Evolutionary conservation across 2,113 vertebrate species (phyloP), one percentile per base, ranked within the genome.

Genomic region (Lepisosteus oculatus): DNA sequence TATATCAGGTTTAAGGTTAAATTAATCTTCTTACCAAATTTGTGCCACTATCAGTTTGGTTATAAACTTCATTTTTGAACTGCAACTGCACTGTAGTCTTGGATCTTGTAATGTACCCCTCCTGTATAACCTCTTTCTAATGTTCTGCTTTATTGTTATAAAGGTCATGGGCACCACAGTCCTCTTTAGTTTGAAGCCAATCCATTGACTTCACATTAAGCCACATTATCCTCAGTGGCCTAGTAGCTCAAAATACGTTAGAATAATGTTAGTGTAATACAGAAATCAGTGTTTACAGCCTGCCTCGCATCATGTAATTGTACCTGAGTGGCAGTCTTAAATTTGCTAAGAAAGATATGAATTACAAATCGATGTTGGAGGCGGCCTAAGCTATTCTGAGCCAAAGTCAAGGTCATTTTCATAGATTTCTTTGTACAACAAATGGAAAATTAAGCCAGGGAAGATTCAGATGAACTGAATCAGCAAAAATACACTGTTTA

Each of bases 401-500:
- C 62, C 62, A 65, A 65, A 65, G 62, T 56, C 45, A 74, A 69
- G 72, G 54, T 62, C 61, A 41, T 41, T 54, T 8, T 17, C 45
- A 11, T 14, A 12, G 62, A 65, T n/a, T 43, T 41, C 47, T 63
- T 17, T 17, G 14, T 42, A 63, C 15, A 56, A 54, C 8, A 8
- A 55, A 65, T 55, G 51, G 67, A 6, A 42, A 74, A 7, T 9
- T 65, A 55, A 44, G n/a, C 45, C 45, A 15, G 8, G 62, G 57
- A 3, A 15, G 59, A 71, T 61, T 3, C 42, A 8, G 72, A 80
- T 77, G 76, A 76, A 74, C 76, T 47, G 77, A 74, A 64, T 3
- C 75, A 76, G 71, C 72, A 65, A 55, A 63, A 29, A 64, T 55
- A 67, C 68, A 4, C 55, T 78, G 43, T 74, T 55, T 69, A 63